Conservation (phyloP, 2,888 invertebrate species). For the Agrenia bidenticulata region DNA sequence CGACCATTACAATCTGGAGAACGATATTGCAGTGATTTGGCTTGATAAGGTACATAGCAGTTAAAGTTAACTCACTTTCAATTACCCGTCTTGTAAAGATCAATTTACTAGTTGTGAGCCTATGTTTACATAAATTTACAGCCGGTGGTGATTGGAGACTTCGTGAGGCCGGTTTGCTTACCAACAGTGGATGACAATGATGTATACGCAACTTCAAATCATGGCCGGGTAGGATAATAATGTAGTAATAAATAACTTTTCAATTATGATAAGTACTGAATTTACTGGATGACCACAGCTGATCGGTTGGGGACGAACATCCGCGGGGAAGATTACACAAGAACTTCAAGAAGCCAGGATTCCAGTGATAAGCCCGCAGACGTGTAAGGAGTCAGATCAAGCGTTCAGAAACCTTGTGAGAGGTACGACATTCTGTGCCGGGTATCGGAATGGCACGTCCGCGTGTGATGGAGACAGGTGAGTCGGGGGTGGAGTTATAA, state of each 20-base stretch:
- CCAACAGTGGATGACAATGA: constrained; percentile 22
- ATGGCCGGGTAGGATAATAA: constrained; percentile 14
- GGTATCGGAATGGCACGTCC: constrained; percentile 60
- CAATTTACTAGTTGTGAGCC: too few relatives aligned
- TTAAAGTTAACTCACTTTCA: too few relatives aligned
- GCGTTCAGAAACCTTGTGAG: constrained; percentile 61
- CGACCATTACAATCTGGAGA: constrained; percentile 63
- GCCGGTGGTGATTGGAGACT: constrained; percentile 38
- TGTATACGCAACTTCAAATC: neutral
- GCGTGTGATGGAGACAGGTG: constrained; percentile 45
- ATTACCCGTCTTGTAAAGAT: too few relatives aligned
- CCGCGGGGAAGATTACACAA: constrained; percentile 56
- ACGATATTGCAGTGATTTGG: constrained; percentile 77
- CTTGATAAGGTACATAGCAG: constrained; percentile 57
- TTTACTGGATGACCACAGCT: constrained; percentile 24
- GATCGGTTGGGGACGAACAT: constrained; percentile 48
- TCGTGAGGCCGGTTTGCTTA: constrained; percentile 45
- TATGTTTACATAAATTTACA: constrained; percentile 20
- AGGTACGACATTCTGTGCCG: constrained; percentile 66
- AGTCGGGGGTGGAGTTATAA: too few relatives aligned
- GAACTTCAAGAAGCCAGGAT: constrained; percentile 60
- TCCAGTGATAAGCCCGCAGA: constrained; percentile 60
- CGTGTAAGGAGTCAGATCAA: constrained; percentile 60
- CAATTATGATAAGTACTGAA: neutral
- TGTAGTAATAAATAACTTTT: neutral